Base-by-base conservation (phyloP, 1,140 invertebrate species). In the Cyclina sinensis region DNA sequence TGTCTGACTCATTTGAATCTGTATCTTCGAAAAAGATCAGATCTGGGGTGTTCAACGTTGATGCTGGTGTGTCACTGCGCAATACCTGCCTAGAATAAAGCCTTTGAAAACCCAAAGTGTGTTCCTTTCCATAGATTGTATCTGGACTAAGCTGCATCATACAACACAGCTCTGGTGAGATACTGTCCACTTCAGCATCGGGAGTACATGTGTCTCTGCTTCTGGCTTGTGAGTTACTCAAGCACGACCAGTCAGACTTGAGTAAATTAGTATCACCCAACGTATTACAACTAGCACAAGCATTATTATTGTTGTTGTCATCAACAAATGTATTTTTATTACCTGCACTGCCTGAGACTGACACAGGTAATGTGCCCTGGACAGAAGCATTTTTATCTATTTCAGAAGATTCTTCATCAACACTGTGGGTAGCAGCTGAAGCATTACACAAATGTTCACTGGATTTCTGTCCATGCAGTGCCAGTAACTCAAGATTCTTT, bases 21-120 rank as follows among this genome's bases (percentile, higher is more conserved):
- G 27, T 43, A 30, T 84, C 81, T 73, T 74, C 82, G 51, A 48
- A 73, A 5, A 73, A n/a, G 16, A 84, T 35, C n/a, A 68, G 82
- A n/a, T 84, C 82, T 48, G 82, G 82, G 9, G 82, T 84, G n/a
- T 84, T 84, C 18, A 84, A 51, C 21, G 82, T 84, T 7, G 59
- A 82, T 21, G 21, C 30, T 5, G 24, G 48, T 37, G 46, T 65
- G 7, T 35, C 65, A 35, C 18, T 32, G 18, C 48, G 32, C 1
- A 30, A 11, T 16, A 16, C 14, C 21, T 59, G 18, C 24, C 46
- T 68, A 4, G 65, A 73, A 51, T 51, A 51, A 24, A 48, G 27
- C 35, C 68, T 30, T 43, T 84, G 82, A 14, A 14, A 73, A 7
- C 62, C 82, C 5, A 68, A 32, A 24, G 30, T n/a, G 9, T 83